These are phyloP conservation scores for Chondrilla cf. caribensis DNA, from an alignment of 37 sponge, comb jelly and placozoan species.

Conservation along the genomic window DNA sequence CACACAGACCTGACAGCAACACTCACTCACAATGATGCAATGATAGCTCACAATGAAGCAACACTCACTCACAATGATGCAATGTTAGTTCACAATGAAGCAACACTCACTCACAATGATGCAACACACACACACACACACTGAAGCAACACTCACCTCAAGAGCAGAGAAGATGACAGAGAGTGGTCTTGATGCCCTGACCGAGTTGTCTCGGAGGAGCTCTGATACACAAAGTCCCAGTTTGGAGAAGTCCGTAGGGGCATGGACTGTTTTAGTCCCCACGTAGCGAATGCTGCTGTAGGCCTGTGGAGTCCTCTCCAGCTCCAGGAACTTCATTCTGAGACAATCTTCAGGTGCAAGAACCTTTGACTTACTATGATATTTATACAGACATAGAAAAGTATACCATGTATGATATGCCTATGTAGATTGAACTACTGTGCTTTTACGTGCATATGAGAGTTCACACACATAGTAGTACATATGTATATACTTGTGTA, in stretches of 20 bases:
- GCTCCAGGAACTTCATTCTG: slow-evolving; percentile 55
- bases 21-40: background rate
- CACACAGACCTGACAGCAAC: background rate
- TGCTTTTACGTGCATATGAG: no score
- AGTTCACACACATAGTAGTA: no score
- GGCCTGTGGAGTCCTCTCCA: slow-evolving; percentile 56
- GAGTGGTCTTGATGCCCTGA: slow-evolving; percentile 59
- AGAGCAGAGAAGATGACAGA: slow-evolving; percentile 59
- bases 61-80: background rate
- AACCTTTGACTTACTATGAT: background rate
- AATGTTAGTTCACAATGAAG: no score
- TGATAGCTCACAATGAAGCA: no score
- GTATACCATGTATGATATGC: no score
- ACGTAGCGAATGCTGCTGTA: slow-evolving; percentile 81
- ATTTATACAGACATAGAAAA: no score
- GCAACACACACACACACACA: background rate
- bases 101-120: background rate
- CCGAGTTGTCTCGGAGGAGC: slow-evolving; percentile 61
- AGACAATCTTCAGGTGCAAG: slow-evolving; percentile 60
- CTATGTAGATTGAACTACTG: no score
- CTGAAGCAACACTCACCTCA: slow-evolving; percentile 30
- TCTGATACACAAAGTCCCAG: slow-evolving; percentile 44
- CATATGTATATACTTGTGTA: no score
- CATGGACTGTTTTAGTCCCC: slow-evolving; percentile 54
- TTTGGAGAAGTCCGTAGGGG: slow-evolving; percentile 72